These are phyloP conservation scores for Phodopus roborovskii DNA, from an alignment of 2,113 vertebrate genomes.

Conservation along the genomic window DNA sequence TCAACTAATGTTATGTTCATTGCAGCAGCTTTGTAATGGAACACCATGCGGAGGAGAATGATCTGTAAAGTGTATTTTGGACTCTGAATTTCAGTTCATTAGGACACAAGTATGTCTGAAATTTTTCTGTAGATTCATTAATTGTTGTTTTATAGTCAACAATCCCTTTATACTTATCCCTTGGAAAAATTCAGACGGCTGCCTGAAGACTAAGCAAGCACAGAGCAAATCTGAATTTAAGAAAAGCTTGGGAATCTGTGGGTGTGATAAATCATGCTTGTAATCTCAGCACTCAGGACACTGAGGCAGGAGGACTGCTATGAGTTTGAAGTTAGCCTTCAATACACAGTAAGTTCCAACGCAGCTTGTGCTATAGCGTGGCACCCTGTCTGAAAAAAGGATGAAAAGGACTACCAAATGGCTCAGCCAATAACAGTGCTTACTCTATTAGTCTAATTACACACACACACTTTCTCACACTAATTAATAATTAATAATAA, in stretches of 20 bases:
- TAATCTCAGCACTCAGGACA: not conserved
- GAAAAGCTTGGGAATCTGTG: not conserved
- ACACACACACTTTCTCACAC: not conserved
- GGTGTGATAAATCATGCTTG: not conserved
- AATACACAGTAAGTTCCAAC: not conserved
- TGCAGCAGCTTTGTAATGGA: conserved; percentile 68
- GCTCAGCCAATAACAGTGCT: not conserved
- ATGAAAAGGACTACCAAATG: too few relatives aligned
- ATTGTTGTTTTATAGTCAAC: conserved; percentile 65
- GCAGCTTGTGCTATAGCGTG: not conserved
- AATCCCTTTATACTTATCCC: conserved; percentile 35
- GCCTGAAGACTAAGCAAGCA: conserved; percentile 50
- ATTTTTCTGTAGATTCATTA: conserved; percentile 55
- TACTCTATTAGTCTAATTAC: not conserved
- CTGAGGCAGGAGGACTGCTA: not conserved
- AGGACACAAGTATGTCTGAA: conserved; percentile 62
- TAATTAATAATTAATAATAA: too few relatives aligned
- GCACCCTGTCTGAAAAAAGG: not conserved
- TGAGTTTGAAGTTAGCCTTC: not conserved
- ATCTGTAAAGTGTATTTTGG: conserved; percentile 63
- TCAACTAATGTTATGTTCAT: conserved; percentile 67
- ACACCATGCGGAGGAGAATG: conserved; percentile 65
- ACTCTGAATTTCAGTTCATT: conserved; percentile 75
- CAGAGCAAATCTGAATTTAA: conserved; percentile 38
- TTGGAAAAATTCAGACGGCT: conserved; percentile 43